Conservation (phyloP, 1,140 invertebrate genomes). For the Lordiphosa collinella region DNA sequence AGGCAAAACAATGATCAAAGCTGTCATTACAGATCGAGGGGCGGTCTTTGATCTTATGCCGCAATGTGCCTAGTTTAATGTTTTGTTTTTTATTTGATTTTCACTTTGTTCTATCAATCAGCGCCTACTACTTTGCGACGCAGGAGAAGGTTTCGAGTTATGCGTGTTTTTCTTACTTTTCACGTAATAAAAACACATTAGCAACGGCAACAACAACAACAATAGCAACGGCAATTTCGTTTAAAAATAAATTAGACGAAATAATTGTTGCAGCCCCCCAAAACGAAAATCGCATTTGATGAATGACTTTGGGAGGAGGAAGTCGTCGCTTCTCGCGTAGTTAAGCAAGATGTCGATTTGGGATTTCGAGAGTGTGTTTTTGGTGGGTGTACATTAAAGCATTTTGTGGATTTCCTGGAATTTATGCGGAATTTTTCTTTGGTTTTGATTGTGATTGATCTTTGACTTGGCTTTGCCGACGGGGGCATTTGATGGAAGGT, state of each 20-base stretch:
- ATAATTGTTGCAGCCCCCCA: slow-evolving; percentile 58
- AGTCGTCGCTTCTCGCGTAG: slow-evolving; percentile 34
- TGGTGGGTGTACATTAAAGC: slow-evolving; percentile 42
- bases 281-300: slow-evolving; percentile 62
- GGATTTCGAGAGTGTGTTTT: slow-evolving; percentile 12
- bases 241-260: slow-evolving; percentile 75
- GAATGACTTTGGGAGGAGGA: slow-evolving; percentile 48
- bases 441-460: slow-evolving; percentile 60
- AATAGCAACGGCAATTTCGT: slow-evolving; percentile 47
- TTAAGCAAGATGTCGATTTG: slow-evolving; percentile 40
- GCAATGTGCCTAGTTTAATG: slow-evolving; percentile 66
- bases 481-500: slow-evolving; percentile 25
- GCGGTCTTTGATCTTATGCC: slow-evolving; percentile 72
- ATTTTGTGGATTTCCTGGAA: slow-evolving; percentile 68
- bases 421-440: slow-evolving; percentile 60
- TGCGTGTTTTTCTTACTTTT: slow-evolving; percentile 53
- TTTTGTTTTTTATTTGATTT: slow-evolving; percentile 78
- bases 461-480: slow-evolving; percentile 55
- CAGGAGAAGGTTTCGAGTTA: slow-evolving; percentile 28
- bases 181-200: slow-evolving; percentile 71
- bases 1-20: slow-evolving; percentile 78
- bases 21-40: slow-evolving; percentile 78
- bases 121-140: slow-evolving; percentile 69
- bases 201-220: slow-evolving; percentile 40
- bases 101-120: slow-evolving; percentile 78